A percentile compares a stretch with the other conserved stretches of the same genome.
Evolutionary conservation across 1,140 invertebrate genomes (phyloP).

Genomic region (Dinothrombium tinctorium): DNA sequence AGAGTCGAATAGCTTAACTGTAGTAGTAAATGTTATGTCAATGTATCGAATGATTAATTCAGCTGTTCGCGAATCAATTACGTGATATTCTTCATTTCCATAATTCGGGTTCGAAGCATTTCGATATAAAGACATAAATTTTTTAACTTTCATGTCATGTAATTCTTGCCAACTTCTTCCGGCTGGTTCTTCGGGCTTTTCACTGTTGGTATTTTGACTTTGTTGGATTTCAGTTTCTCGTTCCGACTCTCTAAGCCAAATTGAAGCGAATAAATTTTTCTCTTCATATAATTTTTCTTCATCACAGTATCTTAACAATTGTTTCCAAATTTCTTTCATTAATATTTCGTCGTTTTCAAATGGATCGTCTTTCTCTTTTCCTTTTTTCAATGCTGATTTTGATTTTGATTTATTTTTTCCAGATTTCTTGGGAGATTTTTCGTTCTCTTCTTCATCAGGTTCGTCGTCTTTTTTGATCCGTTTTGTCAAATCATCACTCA

Average conservation of each 20-base stretch:
- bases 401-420: conserved; percentile 8
- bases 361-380: not conserved
- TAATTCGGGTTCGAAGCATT: conserved; percentile 3
- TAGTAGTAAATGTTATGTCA: conserved; percentile 5
- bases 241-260: conserved; percentile 11
- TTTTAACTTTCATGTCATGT: not conserved
- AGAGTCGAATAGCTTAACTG: conserved; percentile 7
- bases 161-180: not conserved
- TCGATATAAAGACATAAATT: conserved; percentile 3
- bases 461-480: conserved; percentile 21
- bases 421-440: conserved; percentile 22
- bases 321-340: conserved; percentile 81
- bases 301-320: conserved; percentile 80
- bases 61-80: conserved; percentile 11
- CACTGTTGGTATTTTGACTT: not conserved
- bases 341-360: conserved; percentile 37
- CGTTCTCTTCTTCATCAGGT: conserved; percentile 30
- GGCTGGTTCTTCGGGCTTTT: not conserved
- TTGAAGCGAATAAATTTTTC: conserved; percentile 20
- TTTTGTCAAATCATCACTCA: conserved; percentile 25
- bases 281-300: conserved; percentile 82
- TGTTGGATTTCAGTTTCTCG: conserved; percentile 1
- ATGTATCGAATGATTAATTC: conserved; percentile 10
- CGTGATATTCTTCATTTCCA: conserved; percentile 6
- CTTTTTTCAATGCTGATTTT: not conserved